Evolutionary conservation across 2,113 vertebrate genomes (phyloP).

Genomic region (Hystrix cristata): DNA sequence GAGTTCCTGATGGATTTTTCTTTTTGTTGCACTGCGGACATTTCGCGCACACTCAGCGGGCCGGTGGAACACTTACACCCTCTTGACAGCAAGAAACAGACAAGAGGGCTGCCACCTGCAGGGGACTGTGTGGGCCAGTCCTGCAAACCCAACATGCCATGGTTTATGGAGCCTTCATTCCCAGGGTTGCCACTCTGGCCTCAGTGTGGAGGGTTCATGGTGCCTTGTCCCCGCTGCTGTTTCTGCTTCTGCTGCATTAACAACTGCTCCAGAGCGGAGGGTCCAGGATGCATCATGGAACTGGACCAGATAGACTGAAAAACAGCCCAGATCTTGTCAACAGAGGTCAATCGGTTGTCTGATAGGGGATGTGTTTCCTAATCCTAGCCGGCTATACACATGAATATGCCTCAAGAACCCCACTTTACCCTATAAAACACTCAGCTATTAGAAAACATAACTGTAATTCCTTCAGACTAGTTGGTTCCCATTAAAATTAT

Average conservation of each 20-base stretch:
- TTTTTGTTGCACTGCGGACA: conserved; percentile 89
- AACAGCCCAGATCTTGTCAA: conserved; percentile 75
- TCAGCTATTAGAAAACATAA: not conserved
- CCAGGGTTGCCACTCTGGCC: conserved; percentile 88
- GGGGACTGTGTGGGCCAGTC: conserved; percentile 90
- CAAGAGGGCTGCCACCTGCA: conserved; percentile 93
- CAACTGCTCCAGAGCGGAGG: conserved; percentile 99
- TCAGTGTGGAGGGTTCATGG: conserved; percentile 99
- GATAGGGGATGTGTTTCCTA: not conserved
- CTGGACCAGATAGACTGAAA: conserved; percentile 99
- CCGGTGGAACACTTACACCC: conserved; percentile 93
- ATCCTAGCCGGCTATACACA: conserved; percentile 29
- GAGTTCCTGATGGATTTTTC: conserved; percentile 88
- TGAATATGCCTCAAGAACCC: not conserved
- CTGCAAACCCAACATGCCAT: conserved; percentile 95
- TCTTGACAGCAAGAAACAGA: conserved; percentile 92
- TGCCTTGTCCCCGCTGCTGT: conserved; percentile 97
- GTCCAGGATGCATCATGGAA: conserved; percentile 99
- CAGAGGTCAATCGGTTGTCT: not conserved
- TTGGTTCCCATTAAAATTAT: not conserved
- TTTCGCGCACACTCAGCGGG: conserved; percentile 92
- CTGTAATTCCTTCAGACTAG: not conserved
- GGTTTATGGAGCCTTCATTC: conserved; percentile 90
- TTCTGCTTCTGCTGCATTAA: conserved; percentile 99
- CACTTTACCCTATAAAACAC: not conserved